phyloP scores from a whole-genome alignment of 1,140 invertebrate genomes.

The Eumaeus atala region DNA sequence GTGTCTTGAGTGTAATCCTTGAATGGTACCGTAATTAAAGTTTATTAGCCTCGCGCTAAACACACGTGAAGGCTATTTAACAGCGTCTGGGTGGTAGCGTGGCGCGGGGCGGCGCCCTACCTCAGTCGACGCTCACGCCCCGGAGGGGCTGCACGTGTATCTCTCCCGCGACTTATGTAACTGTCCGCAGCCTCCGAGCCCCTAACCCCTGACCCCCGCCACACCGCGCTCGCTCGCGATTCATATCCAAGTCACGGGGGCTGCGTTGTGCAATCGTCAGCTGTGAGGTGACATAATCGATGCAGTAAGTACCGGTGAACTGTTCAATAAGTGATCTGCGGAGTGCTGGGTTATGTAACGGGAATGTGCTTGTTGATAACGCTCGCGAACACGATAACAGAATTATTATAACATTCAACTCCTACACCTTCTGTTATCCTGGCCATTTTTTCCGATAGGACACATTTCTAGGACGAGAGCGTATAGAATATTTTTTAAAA shows the following conservation, averaged over 20 bases:
- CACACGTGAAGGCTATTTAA: conserved; percentile 55
- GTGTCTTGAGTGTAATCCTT: conserved; percentile 26
- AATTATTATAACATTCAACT: no score
- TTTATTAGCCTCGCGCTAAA: conserved; percentile 55
- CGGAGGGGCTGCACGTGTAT: conserved; percentile 63
- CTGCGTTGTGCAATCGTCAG: conserved; percentile 55
- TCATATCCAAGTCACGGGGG: conserved; percentile 26
- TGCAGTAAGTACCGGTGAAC: conserved; percentile 68
- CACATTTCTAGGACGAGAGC: no score
- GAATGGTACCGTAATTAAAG: conserved; percentile 40
- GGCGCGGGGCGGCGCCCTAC: conserved; percentile 36
- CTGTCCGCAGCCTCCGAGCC: conserved; percentile 61
- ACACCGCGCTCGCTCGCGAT: conserved; percentile 28
- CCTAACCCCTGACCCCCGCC: conserved; percentile 40
- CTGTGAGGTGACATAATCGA: conserved; percentile 69
- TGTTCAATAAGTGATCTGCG: conserved; percentile 45
- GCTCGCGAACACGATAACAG: conserved; percentile 12
- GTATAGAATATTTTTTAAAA: no score
- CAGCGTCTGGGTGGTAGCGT: conserved; percentile 54
- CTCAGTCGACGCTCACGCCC: conserved; percentile 60
- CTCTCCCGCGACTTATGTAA: conserved; percentile 66
- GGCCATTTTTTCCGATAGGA: no score
- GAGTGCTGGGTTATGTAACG: conserved; percentile 64
- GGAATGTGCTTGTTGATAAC: conserved; percentile 23
- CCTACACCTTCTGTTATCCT: no score